Conservation (phyloP, 2,113 vertebrate genomes). For the Tapirus terrestris region DNA sequence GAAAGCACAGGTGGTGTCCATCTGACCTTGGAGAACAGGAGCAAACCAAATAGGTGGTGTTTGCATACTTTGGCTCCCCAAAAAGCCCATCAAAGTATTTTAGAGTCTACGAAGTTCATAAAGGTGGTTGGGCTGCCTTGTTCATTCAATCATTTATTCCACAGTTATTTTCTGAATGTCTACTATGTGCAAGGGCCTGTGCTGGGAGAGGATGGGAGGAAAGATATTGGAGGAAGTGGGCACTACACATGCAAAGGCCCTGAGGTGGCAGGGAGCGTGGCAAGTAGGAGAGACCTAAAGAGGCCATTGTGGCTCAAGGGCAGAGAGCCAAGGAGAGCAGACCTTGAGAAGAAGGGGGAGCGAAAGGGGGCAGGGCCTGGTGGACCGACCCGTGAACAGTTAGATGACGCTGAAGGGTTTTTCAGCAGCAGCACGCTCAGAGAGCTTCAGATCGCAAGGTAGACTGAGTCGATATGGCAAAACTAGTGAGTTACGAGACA, state of each 20-base stretch:
- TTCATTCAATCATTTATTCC: neutral
- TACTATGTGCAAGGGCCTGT: neutral
- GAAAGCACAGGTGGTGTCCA: neutral
- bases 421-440: neutral
- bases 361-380: accelerated
- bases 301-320: neutral
- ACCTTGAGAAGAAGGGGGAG: neutral
- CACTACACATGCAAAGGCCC: neutral
- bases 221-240: neutral
- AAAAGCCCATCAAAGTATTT: neutral
- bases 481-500: neutral
- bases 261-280: neutral
- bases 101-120: neutral
- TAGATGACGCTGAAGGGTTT: neutral
- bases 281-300: neutral
- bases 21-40: neutral
- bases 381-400: neutral
- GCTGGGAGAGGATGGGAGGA: neutral
- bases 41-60: neutral
- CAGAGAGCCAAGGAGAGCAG: neutral
- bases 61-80: too few relatives aligned
- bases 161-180: neutral
- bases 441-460: neutral
- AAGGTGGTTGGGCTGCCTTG: neutral
- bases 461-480: neutral